phyloP scores from a whole-genome alignment of 1,140 invertebrate species.

The Melipona quadrifasciata region DNA sequence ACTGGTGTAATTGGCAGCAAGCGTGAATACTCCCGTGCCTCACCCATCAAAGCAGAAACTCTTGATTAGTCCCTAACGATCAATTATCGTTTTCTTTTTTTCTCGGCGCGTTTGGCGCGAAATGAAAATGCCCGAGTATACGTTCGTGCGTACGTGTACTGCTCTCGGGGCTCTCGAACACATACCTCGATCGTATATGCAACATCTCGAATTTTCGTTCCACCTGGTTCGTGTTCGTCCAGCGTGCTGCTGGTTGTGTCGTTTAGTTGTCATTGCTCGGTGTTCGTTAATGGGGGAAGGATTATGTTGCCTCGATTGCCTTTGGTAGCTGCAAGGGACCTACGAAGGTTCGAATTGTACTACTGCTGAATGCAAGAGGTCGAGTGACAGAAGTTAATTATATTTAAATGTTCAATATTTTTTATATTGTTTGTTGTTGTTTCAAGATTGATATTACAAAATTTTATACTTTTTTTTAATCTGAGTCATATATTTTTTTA shows the following conservation, averaged over 20 bases:
- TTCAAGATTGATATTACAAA: no score
- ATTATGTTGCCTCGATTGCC: not conserved
- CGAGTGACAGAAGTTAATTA: no score
- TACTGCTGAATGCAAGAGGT: no score
- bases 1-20: not conserved
- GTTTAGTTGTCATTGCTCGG: not conserved
- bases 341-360: no score
- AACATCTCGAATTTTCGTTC: not conserved
- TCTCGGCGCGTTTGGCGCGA: not conserved
- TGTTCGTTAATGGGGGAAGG: not conserved
- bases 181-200: not conserved
- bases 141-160: no score
- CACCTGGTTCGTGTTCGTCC: not conserved
- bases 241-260: not conserved
- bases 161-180: not conserved
- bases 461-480: no score
- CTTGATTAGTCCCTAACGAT: constrained; percentile 39
- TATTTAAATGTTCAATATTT: no score
- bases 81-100: constrained; percentile 17
- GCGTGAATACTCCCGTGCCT: not conserved
- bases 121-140: not conserved
- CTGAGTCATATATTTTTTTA: no score
- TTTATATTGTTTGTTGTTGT: no score
- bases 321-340: not conserved
- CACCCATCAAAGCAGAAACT: not conserved